Evolutionary conservation across 2,113 vertebrate genomes (phyloP), one percentile per base, ranked within the genome.

Genomic region (Phylloscopus trochilus): DNA sequence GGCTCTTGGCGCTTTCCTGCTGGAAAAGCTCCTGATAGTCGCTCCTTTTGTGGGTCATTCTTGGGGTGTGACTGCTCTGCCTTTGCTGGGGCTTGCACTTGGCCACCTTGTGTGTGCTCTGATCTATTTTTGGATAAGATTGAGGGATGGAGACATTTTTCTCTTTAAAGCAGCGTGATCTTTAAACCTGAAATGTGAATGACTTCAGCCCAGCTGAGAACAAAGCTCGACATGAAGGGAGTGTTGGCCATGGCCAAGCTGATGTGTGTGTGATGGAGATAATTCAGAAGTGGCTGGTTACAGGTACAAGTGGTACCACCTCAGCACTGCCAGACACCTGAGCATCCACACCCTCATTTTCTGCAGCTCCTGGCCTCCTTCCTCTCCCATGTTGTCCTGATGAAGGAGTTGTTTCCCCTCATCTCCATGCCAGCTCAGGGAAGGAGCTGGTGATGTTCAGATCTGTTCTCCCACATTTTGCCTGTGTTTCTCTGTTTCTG

Each of bases 1-100:
- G 64, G 18, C 30, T 37, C 74, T 37, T 37, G 53, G 33, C 6
- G 1, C 2, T 0, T 62, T 22, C 14, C 47, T 70, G 46, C 47
- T 52, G 53, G 22, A 55, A 11, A 27, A n/a, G n/a, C n/a, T n/a
- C n/a, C n/a, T n/a, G n/a, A 9, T 8, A 1, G 53, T 20, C 0
- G 0, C 5, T 39, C 27, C 60, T 56, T 41, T 30, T 43, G 30
- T 23, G 2, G 13, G 6, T 37, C 6, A 1, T 49, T 53, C 49
- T 53, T 51, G 14, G 47, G 59, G 3, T 58, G 5, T 4, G 24
- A 22, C 33, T 31, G 35, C 11, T 3, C 8, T 31, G 62, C 60
- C 41, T 66, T 43, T 51, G 47, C 59, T 59, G 13, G 35, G 51
- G 11, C 59, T 63, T 19, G 67, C 37, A 7, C 26, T 55, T 20